Percentiles rank a stretch among this genome's conserved stretches.
These are phyloP conservation scores for Acrobasis consociella DNA, from an alignment of 2,888 invertebrate genomes.

Conservation along the genomic window DNA sequence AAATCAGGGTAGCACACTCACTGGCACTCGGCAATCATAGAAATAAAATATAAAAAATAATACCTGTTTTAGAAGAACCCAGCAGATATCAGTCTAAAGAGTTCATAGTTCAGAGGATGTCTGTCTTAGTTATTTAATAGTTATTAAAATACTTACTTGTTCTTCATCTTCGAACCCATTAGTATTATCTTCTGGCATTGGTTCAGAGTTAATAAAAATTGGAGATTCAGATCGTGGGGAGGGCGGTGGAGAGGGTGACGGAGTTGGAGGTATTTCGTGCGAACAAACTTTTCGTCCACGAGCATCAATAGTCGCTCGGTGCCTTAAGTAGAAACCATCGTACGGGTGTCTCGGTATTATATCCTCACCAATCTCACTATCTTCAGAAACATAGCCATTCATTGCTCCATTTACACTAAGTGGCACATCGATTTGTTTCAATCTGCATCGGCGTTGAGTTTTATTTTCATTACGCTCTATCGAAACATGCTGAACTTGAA, in stretches of 20 bases:
- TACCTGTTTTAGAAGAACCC: conserved; percentile 10
- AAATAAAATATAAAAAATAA: conserved; percentile 1
- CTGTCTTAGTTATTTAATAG: not conserved
- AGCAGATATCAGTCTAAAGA: not conserved
- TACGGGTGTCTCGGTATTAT: conserved; percentile 75
- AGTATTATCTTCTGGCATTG: conserved; percentile 22
- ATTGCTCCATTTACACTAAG: conserved; percentile 34
- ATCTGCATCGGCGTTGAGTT: conserved; percentile 38
- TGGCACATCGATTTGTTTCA: conserved; percentile 39
- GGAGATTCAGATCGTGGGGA: conserved; percentile 45
- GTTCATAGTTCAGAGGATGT: not conserved
- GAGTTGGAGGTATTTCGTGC: conserved; percentile 69
- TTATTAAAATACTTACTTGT: conserved; percentile 8
- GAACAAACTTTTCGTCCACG: conserved; percentile 70
- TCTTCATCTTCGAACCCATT: conserved; percentile 28
- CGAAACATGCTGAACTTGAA: conserved; percentile 54
- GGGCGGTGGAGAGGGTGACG: conserved; percentile 53
- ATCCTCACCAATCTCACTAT: conserved; percentile 59
- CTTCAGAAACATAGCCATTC: conserved; percentile 61
- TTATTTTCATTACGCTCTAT: conserved; percentile 46
- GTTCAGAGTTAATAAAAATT: conserved; percentile 37
- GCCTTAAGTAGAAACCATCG: conserved; percentile 75
- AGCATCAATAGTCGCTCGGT: conserved; percentile 64
- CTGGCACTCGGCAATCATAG: conserved; percentile 13
- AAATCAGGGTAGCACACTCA: conserved; percentile 26